These are phyloP conservation scores for Polymixis lichenea DNA, from an alignment of 2,888 invertebrate species.

Conservation along the genomic window DNA sequence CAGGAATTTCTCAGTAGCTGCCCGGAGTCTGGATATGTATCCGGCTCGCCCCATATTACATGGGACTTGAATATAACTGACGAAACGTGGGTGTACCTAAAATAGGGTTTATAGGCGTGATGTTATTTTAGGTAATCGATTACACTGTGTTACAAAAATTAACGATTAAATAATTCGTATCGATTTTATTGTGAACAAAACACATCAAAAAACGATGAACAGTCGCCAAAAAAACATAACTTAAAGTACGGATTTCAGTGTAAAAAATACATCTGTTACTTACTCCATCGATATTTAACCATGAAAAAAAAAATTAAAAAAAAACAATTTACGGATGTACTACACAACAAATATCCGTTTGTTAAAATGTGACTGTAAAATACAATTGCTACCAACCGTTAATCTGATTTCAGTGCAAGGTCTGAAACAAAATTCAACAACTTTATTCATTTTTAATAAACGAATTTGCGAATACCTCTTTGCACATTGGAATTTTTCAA, in stretches of 20 bases:
- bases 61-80: too few relatives aligned
- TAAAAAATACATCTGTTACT: too few relatives aligned
- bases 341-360: not conserved
- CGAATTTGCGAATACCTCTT: constrained; percentile 12
- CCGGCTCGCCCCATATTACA: too few relatives aligned
- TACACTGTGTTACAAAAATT: not conserved
- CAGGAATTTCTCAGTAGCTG: too few relatives aligned
- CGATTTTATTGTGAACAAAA: not conserved
- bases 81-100: too few relatives aligned
- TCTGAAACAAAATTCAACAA: constrained; percentile 17
- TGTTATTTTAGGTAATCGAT: not conserved
- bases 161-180: not conserved
- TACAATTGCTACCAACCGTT: constrained; percentile 21
- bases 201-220: not conserved
- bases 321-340: not conserved
- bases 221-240: not conserved
- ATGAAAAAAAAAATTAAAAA: constrained; percentile 2
- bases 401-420: constrained; percentile 20
- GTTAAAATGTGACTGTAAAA: constrained; percentile 13
- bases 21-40: too few relatives aligned
- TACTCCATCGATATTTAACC: not conserved
- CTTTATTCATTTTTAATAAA: constrained; percentile 34
- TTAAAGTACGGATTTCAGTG: not conserved
- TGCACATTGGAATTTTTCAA: not conserved
- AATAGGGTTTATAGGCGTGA: too few relatives aligned